A percentile compares a stretch with the other conserved stretches of the same genome.
phyloP scores from a whole-genome alignment of 2,113 vertebrate species.

The Rattus rattus region DNA sequence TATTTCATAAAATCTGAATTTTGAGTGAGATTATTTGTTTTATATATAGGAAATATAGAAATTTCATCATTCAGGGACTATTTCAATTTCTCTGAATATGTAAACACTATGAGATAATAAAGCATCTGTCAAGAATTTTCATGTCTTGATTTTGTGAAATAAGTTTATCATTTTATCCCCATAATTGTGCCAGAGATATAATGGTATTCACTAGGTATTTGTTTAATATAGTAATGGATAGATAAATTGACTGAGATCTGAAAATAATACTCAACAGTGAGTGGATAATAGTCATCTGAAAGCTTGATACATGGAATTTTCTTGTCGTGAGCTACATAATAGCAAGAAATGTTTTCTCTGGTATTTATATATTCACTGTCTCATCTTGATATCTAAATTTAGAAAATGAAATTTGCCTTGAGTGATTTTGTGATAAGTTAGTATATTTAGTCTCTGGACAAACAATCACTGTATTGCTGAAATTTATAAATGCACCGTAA shows the following conservation, averaged over 20 bases:
- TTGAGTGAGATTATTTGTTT: not conserved
- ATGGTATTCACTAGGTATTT: not conserved
- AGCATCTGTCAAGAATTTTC: not conserved
- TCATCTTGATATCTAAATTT: not conserved
- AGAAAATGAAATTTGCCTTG: not conserved
- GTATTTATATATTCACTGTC: not conserved
- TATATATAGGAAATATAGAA: not conserved
- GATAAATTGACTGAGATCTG: not conserved
- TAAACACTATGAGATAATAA: not conserved
- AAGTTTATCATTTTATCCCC: not conserved
- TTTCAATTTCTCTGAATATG: not conserved
- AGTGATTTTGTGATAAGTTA: not conserved
- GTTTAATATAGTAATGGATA: not conserved
- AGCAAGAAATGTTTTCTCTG: not conserved
- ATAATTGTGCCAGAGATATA: not conserved
- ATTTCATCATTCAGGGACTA: not conserved
- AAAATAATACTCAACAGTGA: not conserved
- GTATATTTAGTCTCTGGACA: not conserved
- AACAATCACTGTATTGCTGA: not conserved
- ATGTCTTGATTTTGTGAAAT: not conserved
- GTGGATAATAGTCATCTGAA: not conserved
- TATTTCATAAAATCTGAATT: not conserved
- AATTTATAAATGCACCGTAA: not conserved
- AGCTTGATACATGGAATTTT: not conserved
- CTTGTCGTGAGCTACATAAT: not conserved